Evolutionary conservation across 1,140 invertebrate species (phyloP), one percentile per base, ranked within the genome.

Genomic region (Drosophila navojoa): DNA sequence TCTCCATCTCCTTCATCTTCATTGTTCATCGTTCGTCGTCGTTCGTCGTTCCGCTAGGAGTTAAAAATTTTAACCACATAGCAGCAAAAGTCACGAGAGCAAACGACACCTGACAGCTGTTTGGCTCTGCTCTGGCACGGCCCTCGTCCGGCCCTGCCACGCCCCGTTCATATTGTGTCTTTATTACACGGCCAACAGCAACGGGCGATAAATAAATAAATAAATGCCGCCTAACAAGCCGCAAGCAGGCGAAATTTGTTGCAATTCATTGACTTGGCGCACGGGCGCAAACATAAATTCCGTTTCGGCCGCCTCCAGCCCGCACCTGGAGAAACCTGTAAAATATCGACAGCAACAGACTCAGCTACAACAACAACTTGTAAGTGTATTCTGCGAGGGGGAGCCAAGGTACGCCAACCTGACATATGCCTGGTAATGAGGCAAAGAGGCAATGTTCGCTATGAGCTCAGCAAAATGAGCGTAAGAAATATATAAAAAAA

Each of bases 241-340:
- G 69, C 76, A 87, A 82, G 76, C 68, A 73, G 70, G 67, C 76
- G 73, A 87, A 86, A 86, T 86, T 86, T 86, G 82, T 86, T 86
- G 82, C 82, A 86, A 86, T 86, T 86, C 82, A 86, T 86, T 86
- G 82, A 86, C 82, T 86, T 86, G 84, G 79, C 76, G 82, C 76
- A 87, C 74, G 81, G 76, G 58, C 79, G 72, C 68, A 77, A 79
- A 82, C 84, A 86, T 86, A 86, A 86, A 86, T 86, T 87, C 64
- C 58, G 58, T 47, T 35, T 64, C 35, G 11, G 11, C 58, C 40
- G n/a, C 19, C 11, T 27, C 22, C n/a, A 5, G 4, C 42, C 5
- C 72, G 75, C 64, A 45, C 42, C 42, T 45, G 42, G 35, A 6
- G 42, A 45, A 73, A 69, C 57, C 71, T 76, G 79, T 87, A 81